Evolutionary conservation across 1,140 invertebrate species (phyloP).

Genomic region (Cepaea nemoralis): DNA sequence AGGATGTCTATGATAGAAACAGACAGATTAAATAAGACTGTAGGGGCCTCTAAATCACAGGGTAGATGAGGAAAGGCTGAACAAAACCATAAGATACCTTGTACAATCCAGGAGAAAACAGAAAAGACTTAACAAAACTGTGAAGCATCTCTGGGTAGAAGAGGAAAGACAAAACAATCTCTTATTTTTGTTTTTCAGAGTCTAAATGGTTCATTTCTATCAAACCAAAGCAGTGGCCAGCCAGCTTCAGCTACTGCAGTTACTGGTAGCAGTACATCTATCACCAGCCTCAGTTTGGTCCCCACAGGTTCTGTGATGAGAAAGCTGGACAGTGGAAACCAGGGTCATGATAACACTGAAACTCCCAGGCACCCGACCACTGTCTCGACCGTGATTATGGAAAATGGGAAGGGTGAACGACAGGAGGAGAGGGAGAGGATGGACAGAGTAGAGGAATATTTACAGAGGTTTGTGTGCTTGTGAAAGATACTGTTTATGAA

Average conservation of each 20-base stretch:
- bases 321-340: background rate
- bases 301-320: background rate
- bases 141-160: too few species aligned
- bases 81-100: too few species aligned
- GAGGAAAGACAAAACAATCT: too few species aligned
- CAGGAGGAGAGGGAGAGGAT: constrained; percentile 15
- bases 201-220: constrained; percentile 38
- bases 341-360: background rate
- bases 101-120: too few species aligned
- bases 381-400: background rate
- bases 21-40: too few species aligned
- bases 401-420: background rate
- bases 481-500: too few species aligned
- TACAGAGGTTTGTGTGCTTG: constrained; percentile 39
- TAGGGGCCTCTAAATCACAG: too few species aligned
- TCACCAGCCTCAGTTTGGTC: constrained; percentile 14
- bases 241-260: constrained; percentile 15
- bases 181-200: constrained; percentile 7
- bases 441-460: constrained; percentile 48
- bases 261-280: constrained; percentile 13
- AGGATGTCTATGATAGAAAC: too few species aligned
- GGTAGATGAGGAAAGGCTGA: too few species aligned
- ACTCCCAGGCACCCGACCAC: background rate
- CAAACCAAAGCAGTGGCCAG: constrained; percentile 34
- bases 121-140: too few species aligned